Percentiles rank a stretch among this genome's conserved stretches.
These are phyloP conservation scores for Remorina albescens DNA, from an alignment of 2,797 vertebrate species.

Conservation along the genomic window DNA sequence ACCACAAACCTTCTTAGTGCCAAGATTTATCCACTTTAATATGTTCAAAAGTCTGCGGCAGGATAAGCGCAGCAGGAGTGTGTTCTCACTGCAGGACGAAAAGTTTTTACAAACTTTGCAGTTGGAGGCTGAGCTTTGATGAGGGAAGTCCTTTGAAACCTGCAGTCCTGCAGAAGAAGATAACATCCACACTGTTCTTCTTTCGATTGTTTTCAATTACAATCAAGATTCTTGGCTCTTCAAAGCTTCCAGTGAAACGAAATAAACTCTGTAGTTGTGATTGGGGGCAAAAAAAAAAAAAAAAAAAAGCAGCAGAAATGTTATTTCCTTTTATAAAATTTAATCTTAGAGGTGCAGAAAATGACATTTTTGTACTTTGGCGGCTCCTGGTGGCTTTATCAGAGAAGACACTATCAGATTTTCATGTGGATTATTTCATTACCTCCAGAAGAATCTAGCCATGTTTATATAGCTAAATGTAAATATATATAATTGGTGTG, in stretches of 20 bases:
- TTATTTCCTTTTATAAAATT: no score
- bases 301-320: no score
- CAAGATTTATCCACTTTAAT: slow-evolving; percentile 18
- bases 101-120: not conserved
- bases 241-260: no score
- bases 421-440: not conserved
- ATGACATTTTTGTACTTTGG: not conserved
- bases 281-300: no score
- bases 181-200: not conserved
- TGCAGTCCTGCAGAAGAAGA: not conserved
- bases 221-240: no score
- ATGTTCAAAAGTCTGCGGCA: not conserved
- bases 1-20: slow-evolving; percentile 29
- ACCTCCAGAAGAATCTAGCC: not conserved
- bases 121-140: not conserved
- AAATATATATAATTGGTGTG: not conserved
- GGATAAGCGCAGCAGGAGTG: not conserved
- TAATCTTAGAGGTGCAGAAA: no score
- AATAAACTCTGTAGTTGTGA: no score
- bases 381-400: slow-evolving; percentile 14
- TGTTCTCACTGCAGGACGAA: slow-evolving; percentile 1
- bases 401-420: not conserved
- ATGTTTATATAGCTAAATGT: not conserved
- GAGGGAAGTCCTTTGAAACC: not conserved
- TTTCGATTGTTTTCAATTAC: not conserved